A percentile compares a stretch with the other conserved stretches of the same genome.
Evolutionary conservation across 2,113 vertebrate species (phyloP).

Genomic region (Prolemur simus): DNA sequence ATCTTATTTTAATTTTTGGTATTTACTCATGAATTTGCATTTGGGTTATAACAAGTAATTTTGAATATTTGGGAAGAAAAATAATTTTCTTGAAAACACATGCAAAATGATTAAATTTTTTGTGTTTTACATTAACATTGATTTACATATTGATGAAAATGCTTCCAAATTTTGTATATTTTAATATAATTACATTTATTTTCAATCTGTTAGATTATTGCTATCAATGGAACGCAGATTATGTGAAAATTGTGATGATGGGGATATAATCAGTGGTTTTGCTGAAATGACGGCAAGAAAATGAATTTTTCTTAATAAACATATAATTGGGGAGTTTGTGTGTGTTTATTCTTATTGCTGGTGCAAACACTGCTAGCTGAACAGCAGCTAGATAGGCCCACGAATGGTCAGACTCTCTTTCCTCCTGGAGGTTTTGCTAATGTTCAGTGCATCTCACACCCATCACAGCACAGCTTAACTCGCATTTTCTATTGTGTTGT

Average conservation of each 20-base stretch:
- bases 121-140: neutral
- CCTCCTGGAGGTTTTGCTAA: neutral
- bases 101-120: neutral
- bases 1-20: slow-evolving; percentile 26
- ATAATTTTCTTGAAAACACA: neutral
- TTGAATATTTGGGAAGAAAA: slow-evolving; percentile 29
- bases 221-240: neutral
- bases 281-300: neutral
- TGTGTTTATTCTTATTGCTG: neutral
- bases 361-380: neutral
- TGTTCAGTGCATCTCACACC: neutral
- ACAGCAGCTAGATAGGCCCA: neutral
- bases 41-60: neutral
- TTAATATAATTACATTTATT: slow-evolving; percentile 53
- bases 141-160: slow-evolving; percentile 26
- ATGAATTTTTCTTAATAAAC: neutral
- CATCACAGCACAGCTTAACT: neutral
- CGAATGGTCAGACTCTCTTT: neutral
- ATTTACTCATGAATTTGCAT: neutral
- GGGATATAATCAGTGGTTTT: neutral
- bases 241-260: neutral
- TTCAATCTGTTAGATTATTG: slow-evolving; percentile 18
- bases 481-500: neutral
- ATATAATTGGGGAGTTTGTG: neutral
- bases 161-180: slow-evolving; percentile 2